Evolutionary conservation across 2,797 vertebrate genomes (phyloP).

Genomic region (Gouania willdenowi): DNA sequence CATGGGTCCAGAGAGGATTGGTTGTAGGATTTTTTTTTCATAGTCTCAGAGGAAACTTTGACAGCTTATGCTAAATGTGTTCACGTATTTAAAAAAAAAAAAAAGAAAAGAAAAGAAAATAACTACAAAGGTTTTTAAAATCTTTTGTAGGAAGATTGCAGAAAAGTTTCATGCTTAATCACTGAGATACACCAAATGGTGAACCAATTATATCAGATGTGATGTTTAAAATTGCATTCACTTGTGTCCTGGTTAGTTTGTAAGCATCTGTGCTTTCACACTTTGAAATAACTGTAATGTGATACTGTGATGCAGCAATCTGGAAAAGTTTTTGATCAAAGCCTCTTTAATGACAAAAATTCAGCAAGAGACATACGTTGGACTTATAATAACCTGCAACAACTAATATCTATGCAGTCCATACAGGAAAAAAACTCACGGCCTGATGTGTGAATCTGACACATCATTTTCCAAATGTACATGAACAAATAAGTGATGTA

Average conservation of each 20-base stretch:
- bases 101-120: neutral
- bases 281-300: neutral
- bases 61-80: constrained; percentile 2
- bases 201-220: neutral
- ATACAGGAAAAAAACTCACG: no score
- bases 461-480: no score
- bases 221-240: neutral
- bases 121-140: no score
- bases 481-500: no score
- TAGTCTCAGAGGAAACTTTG: constrained; percentile 6
- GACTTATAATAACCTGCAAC: no score
- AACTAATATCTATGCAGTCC: no score
- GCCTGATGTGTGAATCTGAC: no score
- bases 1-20: constrained; percentile 40
- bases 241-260: neutral
- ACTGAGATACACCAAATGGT: constrained; percentile 5
- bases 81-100: constrained; percentile 20
- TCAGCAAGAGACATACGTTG: no score
- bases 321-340: no score
- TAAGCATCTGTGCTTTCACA: neutral
- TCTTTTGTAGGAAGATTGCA: neutral
- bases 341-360: no score
- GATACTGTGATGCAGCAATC: neutral
- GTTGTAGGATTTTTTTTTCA: constrained; percentile 36
- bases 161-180: constrained; percentile 12